Evolutionary conservation across 2,797 vertebrate species (phyloP).

Genomic region (Prionace glauca): DNA sequence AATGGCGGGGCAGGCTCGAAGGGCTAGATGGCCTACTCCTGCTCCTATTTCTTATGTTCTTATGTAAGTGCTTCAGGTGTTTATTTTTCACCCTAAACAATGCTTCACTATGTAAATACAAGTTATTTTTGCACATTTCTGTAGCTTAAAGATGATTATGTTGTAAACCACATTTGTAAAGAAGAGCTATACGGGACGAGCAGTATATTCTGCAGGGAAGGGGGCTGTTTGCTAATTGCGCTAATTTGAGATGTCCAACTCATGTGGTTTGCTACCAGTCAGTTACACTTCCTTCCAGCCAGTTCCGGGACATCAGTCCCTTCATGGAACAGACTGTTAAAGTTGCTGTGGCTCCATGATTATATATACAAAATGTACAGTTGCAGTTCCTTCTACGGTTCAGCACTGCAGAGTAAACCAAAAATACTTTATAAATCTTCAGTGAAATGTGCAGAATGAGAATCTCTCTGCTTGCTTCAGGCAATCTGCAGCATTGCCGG

Average conservation of each 20-base stretch:
- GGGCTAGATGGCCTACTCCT: too few relatives aligned
- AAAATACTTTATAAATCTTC: neutral
- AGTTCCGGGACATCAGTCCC: neutral
- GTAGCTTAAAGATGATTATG: neutral
- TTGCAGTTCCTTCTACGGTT: constrained; percentile 21
- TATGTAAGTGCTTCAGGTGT: too few relatives aligned
- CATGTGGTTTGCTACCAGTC: neutral
- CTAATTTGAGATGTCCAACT: neutral
- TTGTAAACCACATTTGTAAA: constrained; percentile 2
- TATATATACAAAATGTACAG: constrained; percentile 24
- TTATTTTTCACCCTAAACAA: too few relatives aligned
- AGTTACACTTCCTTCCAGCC: neutral
- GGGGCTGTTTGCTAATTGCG: neutral
- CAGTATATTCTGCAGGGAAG: neutral
- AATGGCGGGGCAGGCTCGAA: too few relatives aligned
- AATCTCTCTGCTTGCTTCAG: neutral
- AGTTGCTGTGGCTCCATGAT: constrained; percentile 17
- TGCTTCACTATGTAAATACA: neutral
- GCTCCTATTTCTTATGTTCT: too few relatives aligned
- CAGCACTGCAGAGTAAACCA: neutral
- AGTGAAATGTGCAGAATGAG: neutral
- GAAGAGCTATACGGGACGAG: neutral
- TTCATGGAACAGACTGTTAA: neutral
- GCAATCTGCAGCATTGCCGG: neutral
- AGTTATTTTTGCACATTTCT: neutral